phyloP scores from a whole-genome alignment of 2,113 vertebrate genomes.

The Neopipo cinnamomea region DNA sequence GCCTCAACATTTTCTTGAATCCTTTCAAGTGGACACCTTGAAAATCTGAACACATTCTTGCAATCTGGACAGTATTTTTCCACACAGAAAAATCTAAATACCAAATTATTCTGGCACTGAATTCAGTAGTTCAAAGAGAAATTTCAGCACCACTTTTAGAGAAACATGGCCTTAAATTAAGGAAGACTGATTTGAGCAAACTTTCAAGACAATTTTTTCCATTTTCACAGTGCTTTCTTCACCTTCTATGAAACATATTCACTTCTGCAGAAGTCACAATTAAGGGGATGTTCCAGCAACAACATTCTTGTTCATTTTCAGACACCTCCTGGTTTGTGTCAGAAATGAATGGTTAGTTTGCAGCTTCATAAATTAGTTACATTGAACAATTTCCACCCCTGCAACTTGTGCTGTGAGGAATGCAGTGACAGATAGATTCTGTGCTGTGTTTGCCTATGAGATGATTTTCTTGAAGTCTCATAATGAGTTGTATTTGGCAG shows the following conservation, averaged over 20 bases:
- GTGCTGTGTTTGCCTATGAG: slow-evolving; percentile 94
- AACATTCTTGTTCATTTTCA: slow-evolving; percentile 34
- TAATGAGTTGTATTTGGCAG: slow-evolving; percentile 99
- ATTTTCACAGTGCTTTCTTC: background rate
- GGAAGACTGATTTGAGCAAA: background rate
- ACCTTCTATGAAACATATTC: background rate
- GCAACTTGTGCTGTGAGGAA: slow-evolving; percentile 74
- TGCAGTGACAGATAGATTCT: slow-evolving; percentile 87
- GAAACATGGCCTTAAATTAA: background rate
- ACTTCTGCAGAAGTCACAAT: background rate
- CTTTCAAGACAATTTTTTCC: background rate
- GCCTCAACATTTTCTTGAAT: background rate
- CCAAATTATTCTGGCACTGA: background rate
- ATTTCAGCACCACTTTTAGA: background rate
- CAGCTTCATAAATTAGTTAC: slow-evolving; percentile 72
- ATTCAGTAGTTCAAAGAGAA: background rate
- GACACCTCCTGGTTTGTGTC: slow-evolving; percentile 45
- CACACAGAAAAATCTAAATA: background rate
- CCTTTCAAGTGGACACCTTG: background rate
- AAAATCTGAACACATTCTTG: background rate
- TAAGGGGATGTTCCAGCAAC: background rate
- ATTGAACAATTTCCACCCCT: slow-evolving; percentile 71
- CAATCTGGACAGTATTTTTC: background rate
- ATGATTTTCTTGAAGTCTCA: slow-evolving; percentile 95
- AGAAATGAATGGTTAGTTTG: slow-evolving; percentile 68